Conservation (phyloP, 2,113 vertebrate species). For the Oceanites oceanicus region DNA sequence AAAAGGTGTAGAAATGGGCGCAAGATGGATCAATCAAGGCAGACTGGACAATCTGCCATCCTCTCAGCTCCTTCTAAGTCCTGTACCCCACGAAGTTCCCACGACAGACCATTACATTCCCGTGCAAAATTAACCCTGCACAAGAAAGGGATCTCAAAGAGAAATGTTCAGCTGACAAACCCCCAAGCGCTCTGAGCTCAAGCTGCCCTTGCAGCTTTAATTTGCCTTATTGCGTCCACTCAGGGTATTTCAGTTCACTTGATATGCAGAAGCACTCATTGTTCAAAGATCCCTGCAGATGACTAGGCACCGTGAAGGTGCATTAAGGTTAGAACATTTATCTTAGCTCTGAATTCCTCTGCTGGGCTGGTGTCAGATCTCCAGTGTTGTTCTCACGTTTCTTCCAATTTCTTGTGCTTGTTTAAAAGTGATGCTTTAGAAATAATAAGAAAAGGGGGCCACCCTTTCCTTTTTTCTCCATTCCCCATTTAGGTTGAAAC, state of each 20-base stretch:
- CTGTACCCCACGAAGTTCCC: background rate
- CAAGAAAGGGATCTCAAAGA: background rate
- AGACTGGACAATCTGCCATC: rapidly evolving
- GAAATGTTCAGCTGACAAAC: background rate
- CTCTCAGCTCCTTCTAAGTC: background rate
- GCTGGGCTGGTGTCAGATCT: background rate
- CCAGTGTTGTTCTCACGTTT: background rate
- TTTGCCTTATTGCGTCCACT: background rate
- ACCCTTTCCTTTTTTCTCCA: background rate
- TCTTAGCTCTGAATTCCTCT: constrained; percentile 35
- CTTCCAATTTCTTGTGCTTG: background rate
- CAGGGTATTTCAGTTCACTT: constrained; percentile 2
- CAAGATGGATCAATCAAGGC: background rate
- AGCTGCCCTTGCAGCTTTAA: constrained; percentile 20
- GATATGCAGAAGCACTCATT: constrained; percentile 5
- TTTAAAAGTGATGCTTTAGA: background rate
- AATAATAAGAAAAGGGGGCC: background rate
- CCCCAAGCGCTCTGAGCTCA: background rate
- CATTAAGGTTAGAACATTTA: constrained; percentile 46
- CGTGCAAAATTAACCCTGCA: background rate
- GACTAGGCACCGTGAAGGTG: constrained; percentile 39
- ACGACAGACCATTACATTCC: background rate
- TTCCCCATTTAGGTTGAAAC: background rate
- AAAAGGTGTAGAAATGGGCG: background rate
- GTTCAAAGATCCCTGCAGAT: constrained; percentile 44